Evolutionary conservation across 2,113 vertebrate genomes (phyloP).

Genomic region (Telmatochromis brichardi): DNA sequence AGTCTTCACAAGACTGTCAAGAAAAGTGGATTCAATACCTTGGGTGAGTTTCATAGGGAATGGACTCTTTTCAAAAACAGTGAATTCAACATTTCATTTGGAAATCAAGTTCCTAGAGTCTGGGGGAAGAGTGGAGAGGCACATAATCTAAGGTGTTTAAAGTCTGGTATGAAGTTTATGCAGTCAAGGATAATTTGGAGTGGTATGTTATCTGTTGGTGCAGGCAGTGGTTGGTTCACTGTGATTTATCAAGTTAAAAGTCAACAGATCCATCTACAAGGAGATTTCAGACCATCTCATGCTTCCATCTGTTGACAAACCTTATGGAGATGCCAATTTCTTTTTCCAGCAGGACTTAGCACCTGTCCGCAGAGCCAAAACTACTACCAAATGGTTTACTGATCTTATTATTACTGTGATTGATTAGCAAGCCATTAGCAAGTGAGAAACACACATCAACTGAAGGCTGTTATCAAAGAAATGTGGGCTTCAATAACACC

Average conservation of each 20-base stretch:
- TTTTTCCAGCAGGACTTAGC: neutral
- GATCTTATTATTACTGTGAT: neutral
- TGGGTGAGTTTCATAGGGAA: too few relatives aligned
- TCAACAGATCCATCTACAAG: neutral
- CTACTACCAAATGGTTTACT: neutral
- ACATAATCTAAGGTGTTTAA: too few relatives aligned
- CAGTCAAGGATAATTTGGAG: neutral
- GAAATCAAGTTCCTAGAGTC: too few relatives aligned
- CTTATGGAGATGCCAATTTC: neutral
- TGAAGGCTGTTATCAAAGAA: neutral
- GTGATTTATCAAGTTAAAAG: neutral
- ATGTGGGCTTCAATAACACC: neutral
- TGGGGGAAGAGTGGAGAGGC: too few relatives aligned
- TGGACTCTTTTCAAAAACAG: too few relatives aligned
- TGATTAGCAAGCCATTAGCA: neutral
- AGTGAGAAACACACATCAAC: neutral
- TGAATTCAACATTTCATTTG: too few relatives aligned
- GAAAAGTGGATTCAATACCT: too few relatives aligned
- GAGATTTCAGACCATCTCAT: neutral
- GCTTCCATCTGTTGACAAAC: neutral
- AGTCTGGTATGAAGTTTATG: neutral
- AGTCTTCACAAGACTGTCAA: too few relatives aligned
- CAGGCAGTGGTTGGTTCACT: neutral
- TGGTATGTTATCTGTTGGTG: neutral
- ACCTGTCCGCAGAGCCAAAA: neutral